Evolutionary conservation across 1,140 invertebrate genomes (phyloP), one percentile per base, ranked within the genome.

Genomic region (Riptortus pedestris): DNA sequence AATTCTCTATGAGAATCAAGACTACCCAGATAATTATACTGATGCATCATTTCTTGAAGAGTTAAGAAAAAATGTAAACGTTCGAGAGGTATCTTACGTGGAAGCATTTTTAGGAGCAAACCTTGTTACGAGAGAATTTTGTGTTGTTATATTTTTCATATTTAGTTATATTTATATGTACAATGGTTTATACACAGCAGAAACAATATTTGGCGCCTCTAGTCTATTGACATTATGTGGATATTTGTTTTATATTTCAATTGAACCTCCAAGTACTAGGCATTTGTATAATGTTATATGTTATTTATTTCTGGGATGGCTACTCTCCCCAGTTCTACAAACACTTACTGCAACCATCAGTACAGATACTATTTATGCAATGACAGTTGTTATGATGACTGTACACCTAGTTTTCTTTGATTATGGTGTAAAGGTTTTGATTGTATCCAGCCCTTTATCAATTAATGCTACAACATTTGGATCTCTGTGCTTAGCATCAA

Each of bases 291-390:
- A 84, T 2, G 78, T 87, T 0, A 71, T 88, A 60, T 85, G 90
- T 24, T 96, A 92, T 72, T 72, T 92, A 2, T 80, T 86, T 0
- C 87, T 93, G 72, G 88, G 89, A 24, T 92, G 88, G 71, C 80
- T 91, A 43, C 79, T 95, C 52, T 93, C 91, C 0, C 93, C 93
- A 0, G 81, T 96, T 26, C 75, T 97, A n/a, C 91, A 95, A 74
- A 96, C 91, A 0, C 77, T 98, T 31, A 98, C 96, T 0, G 90
- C 95, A 74, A 93, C 92, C 0, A 88, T 98, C 0, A 95, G 92
- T 71, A 97, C 94, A 0, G 94, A 98, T 74, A 96, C 94, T 1
- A 96, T 98, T 72, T 96, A 96, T 71, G 88, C 90, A 1, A 92
- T 87, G 79, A 85, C 91, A 22, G 84, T 88, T 55, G 80, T 92